Conservation (phyloP, 2,888 invertebrate genomes). For the Scaptodrosophila latifasciaeformis region DNA sequence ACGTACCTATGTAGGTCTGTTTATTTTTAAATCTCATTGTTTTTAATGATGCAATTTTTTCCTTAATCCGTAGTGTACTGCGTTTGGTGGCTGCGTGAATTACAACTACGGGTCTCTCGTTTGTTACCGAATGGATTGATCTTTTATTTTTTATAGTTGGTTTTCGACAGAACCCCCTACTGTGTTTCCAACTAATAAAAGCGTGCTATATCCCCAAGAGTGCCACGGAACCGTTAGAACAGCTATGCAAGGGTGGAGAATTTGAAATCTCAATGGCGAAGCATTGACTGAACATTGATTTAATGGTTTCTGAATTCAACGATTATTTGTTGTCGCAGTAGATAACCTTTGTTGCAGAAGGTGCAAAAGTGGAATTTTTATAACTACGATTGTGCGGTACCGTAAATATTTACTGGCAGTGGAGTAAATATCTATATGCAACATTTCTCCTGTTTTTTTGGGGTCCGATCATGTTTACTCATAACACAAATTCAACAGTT, state of each 20-base stretch:
- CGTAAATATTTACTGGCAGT: neutral
- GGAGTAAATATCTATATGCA: neutral
- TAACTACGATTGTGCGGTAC: no score
- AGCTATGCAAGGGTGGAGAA: slow-evolving; percentile 24
- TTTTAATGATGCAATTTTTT: slow-evolving; percentile 10
- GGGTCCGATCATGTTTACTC: slow-evolving; percentile 7
- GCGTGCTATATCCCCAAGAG: slow-evolving; percentile 18
- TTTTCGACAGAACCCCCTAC: slow-evolving; percentile 18
- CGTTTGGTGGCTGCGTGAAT: neutral
- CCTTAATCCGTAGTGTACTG: neutral
- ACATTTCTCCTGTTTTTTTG: no score
- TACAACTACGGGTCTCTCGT: neutral
- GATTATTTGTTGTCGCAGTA: slow-evolving; percentile 28
- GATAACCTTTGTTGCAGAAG: slow-evolving; percentile 17
- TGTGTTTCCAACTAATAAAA: slow-evolving; percentile 14
- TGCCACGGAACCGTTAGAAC: slow-evolving; percentile 22
- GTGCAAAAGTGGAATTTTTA: no score
- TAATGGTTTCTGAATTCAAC: slow-evolving; percentile 16
- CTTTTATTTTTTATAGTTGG: no score
- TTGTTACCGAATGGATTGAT: no score
- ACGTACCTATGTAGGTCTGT: no score
- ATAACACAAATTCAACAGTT: slow-evolving; percentile 19
- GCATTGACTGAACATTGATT: slow-evolving; percentile 12
- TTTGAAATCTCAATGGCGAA: slow-evolving; percentile 20
- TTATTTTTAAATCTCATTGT: slow-evolving; percentile 8